Percentiles rank a stretch among this genome's conserved stretches.
These are phyloP conservation scores for Himalopsyche phryganea DNA, from an alignment of 1,140 invertebrate species.

Conservation along the genomic window DNA sequence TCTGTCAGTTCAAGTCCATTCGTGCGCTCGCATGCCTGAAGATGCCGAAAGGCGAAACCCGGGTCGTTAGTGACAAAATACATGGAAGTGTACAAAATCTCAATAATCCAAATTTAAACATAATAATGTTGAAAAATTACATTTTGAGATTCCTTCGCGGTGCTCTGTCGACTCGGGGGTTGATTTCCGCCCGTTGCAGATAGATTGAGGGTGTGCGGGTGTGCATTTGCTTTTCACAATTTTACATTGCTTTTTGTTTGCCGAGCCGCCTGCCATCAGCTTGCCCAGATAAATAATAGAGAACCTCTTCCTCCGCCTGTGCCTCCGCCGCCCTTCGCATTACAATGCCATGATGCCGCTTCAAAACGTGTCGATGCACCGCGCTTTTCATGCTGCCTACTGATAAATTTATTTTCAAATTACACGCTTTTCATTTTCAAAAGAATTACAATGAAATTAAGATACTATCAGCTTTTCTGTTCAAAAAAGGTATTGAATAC, in stretches of 20 bases:
- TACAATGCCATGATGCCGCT: constrained; percentile 6
- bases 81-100: too few species aligned
- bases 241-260: constrained; percentile 26
- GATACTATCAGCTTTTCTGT: too few species aligned
- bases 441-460: too few species aligned
- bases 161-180: not conserved
- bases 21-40: too few species aligned
- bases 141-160: not conserved
- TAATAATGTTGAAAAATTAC: too few species aligned
- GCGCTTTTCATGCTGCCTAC: constrained; percentile 17
- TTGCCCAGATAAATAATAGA: constrained; percentile 8
- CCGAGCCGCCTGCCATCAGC: constrained; percentile 16
- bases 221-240: constrained; percentile 23
- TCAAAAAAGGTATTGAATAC: too few species aligned
- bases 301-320: too few species aligned
- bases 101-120: too few species aligned
- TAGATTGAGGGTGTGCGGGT: not conserved
- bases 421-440: constrained; percentile 7
- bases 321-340: not conserved
- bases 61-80: too few species aligned
- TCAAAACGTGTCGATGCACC: constrained; percentile 19
- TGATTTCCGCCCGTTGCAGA: not conserved
- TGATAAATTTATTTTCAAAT: constrained; percentile 29
- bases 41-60: too few species aligned
- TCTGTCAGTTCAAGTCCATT: too few species aligned